Conservation (phyloP, 2,113 vertebrate species). For the Datnioides undecimradiatus region DNA sequence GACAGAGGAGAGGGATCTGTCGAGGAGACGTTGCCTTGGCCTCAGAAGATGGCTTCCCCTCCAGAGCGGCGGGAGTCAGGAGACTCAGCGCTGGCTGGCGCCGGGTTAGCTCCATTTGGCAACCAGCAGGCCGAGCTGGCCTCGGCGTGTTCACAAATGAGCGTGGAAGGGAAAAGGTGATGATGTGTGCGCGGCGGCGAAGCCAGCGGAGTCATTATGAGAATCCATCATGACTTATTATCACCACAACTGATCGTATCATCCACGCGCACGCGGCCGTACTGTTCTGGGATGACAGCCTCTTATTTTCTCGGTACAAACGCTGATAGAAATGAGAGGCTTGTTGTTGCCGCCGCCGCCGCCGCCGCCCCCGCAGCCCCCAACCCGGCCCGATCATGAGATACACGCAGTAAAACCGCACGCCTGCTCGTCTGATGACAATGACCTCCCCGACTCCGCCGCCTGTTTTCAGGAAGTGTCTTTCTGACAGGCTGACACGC, state of each 20-base stretch:
- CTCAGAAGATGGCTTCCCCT: constrained; percentile 70
- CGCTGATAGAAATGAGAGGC: constrained; percentile 64
- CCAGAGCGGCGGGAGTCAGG: constrained; percentile 68
- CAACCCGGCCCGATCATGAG: constrained; percentile 45
- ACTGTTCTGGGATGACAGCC: constrained; percentile 62
- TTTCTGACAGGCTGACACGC: constrained; percentile 64
- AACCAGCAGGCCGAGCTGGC: constrained; percentile 63
- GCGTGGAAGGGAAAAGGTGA: constrained; percentile 57
- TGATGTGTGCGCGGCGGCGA: constrained; percentile 45
- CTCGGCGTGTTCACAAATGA: constrained; percentile 60
- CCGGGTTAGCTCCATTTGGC: constrained; percentile 69
- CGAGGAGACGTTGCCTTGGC: constrained; percentile 71
- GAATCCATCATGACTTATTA: constrained; percentile 71
- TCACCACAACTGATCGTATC: constrained; percentile 58
- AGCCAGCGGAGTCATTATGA: constrained; percentile 62
- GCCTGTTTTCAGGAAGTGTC: constrained; percentile 62
- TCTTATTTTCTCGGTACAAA: constrained; percentile 54
- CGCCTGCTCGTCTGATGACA: constrained; percentile 59
- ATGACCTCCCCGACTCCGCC: constrained; percentile 53
- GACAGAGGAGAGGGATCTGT: constrained; percentile 64
- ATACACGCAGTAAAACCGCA: constrained; percentile 55
- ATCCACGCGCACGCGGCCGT: constrained; percentile 3
- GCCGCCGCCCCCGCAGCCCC: constrained; percentile 16
- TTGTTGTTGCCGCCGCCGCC: constrained; percentile 46
- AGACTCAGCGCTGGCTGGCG: constrained; percentile 69